These are phyloP conservation scores for Aporrectodea caliginosa DNA, from an alignment of 1,140 invertebrate species.

Conservation along the genomic window DNA sequence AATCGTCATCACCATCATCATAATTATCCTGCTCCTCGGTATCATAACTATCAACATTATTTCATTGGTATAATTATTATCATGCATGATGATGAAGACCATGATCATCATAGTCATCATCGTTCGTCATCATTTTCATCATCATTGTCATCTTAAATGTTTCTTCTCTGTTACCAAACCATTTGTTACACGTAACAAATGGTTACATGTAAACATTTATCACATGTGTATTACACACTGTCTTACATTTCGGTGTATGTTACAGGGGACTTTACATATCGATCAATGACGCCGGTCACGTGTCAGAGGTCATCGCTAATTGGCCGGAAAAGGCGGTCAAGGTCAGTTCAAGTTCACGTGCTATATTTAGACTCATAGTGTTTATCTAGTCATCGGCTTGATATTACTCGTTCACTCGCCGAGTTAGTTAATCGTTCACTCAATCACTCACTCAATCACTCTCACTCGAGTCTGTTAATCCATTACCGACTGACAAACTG, in stretches of 20 bases:
- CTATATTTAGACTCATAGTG: too few relatives aligned
- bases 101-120: neutral
- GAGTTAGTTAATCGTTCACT: too few relatives aligned
- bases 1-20: too few relatives aligned
- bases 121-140: neutral
- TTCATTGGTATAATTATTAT: too few relatives aligned
- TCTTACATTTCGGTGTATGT: neutral
- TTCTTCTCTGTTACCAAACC: neutral
- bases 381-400: too few relatives aligned
- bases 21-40: too few relatives aligned
- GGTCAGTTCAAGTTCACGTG: too few relatives aligned
- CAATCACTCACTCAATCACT: too few relatives aligned
- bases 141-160: neutral
- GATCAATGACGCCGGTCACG: constrained; percentile 90
- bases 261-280: constrained; percentile 86
- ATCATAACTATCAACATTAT: too few relatives aligned
- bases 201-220: neutral
- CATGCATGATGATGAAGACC: neutral
- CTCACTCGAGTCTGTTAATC: too few relatives aligned
- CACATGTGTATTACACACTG: neutral
- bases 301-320: constrained; percentile 66
- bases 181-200: neutral
- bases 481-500: too few relatives aligned
- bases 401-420: too few relatives aligned
- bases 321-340: constrained; percentile 65